Conservation (phyloP, 2,888 invertebrate genomes). For the Druceiella hillmani region DNA sequence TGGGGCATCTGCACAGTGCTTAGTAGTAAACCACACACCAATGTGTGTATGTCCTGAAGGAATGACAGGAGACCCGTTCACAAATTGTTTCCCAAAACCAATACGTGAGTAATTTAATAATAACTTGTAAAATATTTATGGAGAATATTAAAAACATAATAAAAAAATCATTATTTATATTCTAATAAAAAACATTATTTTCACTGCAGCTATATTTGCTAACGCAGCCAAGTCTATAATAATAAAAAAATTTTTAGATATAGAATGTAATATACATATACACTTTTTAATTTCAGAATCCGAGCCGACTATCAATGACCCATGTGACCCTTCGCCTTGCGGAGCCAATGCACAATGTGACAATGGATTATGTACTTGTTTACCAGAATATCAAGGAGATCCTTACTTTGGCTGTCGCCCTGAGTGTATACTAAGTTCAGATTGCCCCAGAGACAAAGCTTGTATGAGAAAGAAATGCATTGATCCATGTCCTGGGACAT, state of each 20-base stretch:
- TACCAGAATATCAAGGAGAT: constrained; percentile 59
- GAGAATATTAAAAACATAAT: neutral
- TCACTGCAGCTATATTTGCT: constrained; percentile 25
- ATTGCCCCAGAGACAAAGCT: constrained; percentile 59
- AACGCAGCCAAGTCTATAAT: constrained; percentile 18
- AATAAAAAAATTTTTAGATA: constrained; percentile 27
- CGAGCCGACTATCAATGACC: constrained; percentile 35
- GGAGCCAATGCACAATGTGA: constrained; percentile 56
- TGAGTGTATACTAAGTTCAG: constrained; percentile 63
- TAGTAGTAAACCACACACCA: constrained; percentile 66
- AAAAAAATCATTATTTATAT: constrained; percentile 4
- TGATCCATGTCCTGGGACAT: constrained; percentile 66
- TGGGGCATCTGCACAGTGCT: constrained; percentile 55
- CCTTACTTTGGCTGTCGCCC: constrained; percentile 64
- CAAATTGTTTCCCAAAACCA: constrained; percentile 44
- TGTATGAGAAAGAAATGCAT: constrained; percentile 63
- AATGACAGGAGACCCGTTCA: constrained; percentile 62
- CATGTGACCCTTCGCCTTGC: constrained; percentile 62
- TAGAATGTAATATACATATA: constrained; percentile 29
- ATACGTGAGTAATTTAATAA: constrained; percentile 30
- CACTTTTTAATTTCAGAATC: constrained; percentile 33
- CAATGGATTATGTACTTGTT: constrained; percentile 55
- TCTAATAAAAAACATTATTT: constrained; percentile 12
- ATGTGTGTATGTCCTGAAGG: constrained; percentile 67
- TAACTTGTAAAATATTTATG: neutral